These are phyloP conservation scores for Bombyx mori DNA, from an alignment of 1,140 invertebrate species.

Conservation along the genomic window DNA sequence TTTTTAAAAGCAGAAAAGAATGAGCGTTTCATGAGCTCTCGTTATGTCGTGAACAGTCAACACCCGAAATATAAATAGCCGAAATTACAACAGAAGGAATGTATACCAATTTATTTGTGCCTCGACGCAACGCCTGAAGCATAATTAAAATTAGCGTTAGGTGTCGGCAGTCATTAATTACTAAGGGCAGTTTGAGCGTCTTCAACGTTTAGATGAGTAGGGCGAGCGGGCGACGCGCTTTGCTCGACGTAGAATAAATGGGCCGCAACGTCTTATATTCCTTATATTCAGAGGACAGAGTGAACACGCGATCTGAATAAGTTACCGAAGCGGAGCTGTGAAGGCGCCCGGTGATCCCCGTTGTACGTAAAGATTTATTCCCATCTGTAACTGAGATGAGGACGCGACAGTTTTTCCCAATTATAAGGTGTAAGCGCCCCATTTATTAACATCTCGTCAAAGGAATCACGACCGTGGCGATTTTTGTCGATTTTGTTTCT, in stretches of 20 bases:
- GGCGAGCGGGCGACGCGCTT: constrained; percentile 5
- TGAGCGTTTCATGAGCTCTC: too few species aligned
- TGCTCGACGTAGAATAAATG: constrained; percentile 53
- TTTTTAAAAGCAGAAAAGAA: not conserved
- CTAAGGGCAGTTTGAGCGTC: constrained; percentile 47
- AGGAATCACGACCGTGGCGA: constrained; percentile 37
- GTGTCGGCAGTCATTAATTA: constrained; percentile 50
- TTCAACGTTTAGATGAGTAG: constrained; percentile 28
- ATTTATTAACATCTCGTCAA: constrained; percentile 66
- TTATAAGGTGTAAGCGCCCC: constrained; percentile 63
- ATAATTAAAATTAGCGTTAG: constrained; percentile 26
- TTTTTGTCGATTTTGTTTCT: constrained; percentile 13
- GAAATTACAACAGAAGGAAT: constrained; percentile 1
- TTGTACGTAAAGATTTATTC: constrained; percentile 67
- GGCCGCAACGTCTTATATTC: constrained; percentile 48
- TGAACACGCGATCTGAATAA: constrained; percentile 51
- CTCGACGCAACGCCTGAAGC: constrained; percentile 4
- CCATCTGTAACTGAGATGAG: constrained; percentile 64
- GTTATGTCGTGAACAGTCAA: too few species aligned
- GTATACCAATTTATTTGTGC: constrained; percentile 5
- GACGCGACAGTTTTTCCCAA: constrained; percentile 68
- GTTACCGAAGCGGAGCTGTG: constrained; percentile 19
- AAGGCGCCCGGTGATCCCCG: constrained; percentile 39
- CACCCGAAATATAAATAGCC: not conserved
- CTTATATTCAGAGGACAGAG: constrained; percentile 60